Percentiles rank a stretch among this genome's conserved stretches.
Evolutionary conservation across 64 coral and sea anemone species (phyloP).

Genomic region (Montipora efflorescens): DNA sequence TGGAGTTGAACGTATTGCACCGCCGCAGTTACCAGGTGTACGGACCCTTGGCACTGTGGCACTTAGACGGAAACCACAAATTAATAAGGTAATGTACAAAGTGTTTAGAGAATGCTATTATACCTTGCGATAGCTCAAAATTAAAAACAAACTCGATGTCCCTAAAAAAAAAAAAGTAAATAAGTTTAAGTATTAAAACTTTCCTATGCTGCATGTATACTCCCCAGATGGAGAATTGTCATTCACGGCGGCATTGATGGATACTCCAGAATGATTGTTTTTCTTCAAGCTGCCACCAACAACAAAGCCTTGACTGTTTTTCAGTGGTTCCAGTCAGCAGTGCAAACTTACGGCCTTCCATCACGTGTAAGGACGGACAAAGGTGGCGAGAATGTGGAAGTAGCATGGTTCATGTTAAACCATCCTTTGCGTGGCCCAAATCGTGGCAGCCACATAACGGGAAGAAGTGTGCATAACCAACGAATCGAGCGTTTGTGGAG

Average conservation of each 20-base stretch:
- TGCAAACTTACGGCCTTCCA: slow-evolving; percentile 22
- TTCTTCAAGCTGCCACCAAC: slow-evolving; percentile 15
- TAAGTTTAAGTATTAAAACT: background rate
- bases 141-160: background rate
- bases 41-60: slow-evolving; percentile 47
- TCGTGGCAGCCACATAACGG: too few relatives aligned
- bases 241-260: slow-evolving; percentile 43
- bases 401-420: background rate
- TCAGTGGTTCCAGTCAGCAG: slow-evolving; percentile 11
- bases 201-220: background rate
- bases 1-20: slow-evolving; percentile 27
- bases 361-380: slow-evolving; percentile 38
- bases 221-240: slow-evolving; percentile 49
- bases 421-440: too few relatives aligned
- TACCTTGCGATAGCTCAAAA: slow-evolving; percentile 6
- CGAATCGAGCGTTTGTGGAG: slow-evolving; percentile 33
- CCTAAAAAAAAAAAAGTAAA: background rate
- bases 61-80: slow-evolving; percentile 40
- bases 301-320: slow-evolving; percentile 43
- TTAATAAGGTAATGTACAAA: slow-evolving; percentile 41
- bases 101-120: slow-evolving; percentile 27
- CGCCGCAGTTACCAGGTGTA: slow-evolving; percentile 41
- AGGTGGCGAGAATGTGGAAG: slow-evolving; percentile 53
- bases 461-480: too few relatives aligned
- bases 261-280: slow-evolving; percentile 24